These are phyloP conservation scores for Lithobates sylvaticus DNA, from an alignment of 2,797 vertebrate species.

Conservation along the genomic window DNA sequence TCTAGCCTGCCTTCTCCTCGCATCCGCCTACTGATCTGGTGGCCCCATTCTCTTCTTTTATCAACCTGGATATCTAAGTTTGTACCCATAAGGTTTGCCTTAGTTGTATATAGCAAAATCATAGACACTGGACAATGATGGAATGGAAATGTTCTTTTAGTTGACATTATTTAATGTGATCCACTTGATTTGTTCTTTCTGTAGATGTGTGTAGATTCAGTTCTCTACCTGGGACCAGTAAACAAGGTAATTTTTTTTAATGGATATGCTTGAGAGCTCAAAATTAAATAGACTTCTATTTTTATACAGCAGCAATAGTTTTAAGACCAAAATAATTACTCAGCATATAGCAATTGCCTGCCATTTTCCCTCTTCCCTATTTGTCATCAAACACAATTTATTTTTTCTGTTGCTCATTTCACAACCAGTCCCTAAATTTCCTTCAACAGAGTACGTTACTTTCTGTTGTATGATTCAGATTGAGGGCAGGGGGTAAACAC, in stretches of 20 bases:
- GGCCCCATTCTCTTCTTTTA: too few relatives aligned
- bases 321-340: not conserved
- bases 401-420: conserved; percentile 46
- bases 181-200: not conserved
- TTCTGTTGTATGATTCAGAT: conserved; percentile 42
- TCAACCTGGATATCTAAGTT: too few relatives aligned
- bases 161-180: not conserved
- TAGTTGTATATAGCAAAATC: not conserved
- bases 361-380: not conserved
- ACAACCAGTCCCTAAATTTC: conserved; percentile 33
- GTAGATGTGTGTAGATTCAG: not conserved
- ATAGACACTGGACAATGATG: not conserved
- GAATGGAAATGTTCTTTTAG: not conserved
- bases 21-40: too few relatives aligned
- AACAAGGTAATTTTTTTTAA: not conserved
- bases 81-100: too few relatives aligned
- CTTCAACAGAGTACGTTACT: conserved; percentile 37
- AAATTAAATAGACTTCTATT: conserved; percentile 8
- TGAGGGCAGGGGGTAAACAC: conserved; percentile 54
- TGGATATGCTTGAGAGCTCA: not conserved
- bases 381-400: conserved; percentile 48
- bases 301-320: not conserved
- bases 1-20: too few relatives aligned
- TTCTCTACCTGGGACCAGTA: not conserved
- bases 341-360: not conserved